Percentiles rank a stretch among this genome's conserved stretches.
These are phyloP conservation scores for Synanceia verrucosa DNA, from an alignment of 2,797 vertebrate species.

Conservation along the genomic window DNA sequence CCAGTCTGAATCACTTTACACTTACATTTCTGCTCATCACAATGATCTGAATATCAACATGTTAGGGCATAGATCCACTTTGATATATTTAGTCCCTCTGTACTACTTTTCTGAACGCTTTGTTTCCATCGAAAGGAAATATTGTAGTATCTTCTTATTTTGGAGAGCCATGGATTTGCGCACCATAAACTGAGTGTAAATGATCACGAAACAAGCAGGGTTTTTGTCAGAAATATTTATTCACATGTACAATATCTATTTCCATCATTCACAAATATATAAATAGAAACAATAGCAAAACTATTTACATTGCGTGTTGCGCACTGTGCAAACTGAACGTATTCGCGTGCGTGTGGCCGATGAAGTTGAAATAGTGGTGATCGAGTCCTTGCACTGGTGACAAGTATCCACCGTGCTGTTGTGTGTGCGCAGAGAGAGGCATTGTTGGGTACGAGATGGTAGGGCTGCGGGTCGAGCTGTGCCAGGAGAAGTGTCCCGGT, in stretches of 20 bases:
- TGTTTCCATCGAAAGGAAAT: neutral
- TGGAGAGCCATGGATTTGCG: neutral
- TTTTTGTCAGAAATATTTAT: conserved; percentile 72
- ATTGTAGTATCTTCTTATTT: neutral
- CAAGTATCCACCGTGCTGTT: conserved; percentile 88
- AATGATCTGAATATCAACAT: too few relatives aligned
- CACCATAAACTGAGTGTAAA: neutral
- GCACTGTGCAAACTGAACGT: conserved; percentile 89
- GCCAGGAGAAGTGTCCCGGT: conserved; percentile 89
- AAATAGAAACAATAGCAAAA: conserved; percentile 57
- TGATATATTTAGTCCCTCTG: neutral
- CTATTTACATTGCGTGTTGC: conserved; percentile 85
- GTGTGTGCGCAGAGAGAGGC: conserved; percentile 82
- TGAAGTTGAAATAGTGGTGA: conserved; percentile 93
- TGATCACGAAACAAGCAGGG: neutral
- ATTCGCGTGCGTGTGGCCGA: conserved; percentile 90
- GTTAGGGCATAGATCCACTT: neutral
- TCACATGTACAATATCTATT: conserved; percentile 65
- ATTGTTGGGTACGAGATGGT: conserved; percentile 86
- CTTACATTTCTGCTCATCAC: too few relatives aligned
- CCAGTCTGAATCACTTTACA: neutral
- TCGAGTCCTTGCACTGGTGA: conserved; percentile 91
- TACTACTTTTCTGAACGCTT: neutral
- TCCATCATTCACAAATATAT: conserved; percentile 60
- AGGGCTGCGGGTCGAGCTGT: conserved; percentile 84